phyloP scores from a whole-genome alignment of 2,888 invertebrate genomes.

The Ophion costatus region DNA sequence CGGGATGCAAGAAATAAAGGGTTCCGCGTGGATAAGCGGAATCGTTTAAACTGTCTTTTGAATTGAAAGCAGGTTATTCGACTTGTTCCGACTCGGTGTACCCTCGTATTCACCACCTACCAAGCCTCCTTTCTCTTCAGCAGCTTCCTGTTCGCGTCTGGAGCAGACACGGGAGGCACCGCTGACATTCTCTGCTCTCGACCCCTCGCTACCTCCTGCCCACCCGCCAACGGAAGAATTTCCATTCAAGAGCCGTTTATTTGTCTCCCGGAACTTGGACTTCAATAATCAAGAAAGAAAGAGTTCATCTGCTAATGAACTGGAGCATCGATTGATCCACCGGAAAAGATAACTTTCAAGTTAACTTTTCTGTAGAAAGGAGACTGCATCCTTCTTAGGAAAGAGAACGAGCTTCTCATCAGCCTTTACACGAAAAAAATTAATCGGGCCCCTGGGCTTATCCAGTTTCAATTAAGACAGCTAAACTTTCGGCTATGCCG shows the following conservation, averaged over 20 bases:
- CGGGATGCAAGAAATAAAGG: constrained; percentile 57
- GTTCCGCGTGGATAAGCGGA: constrained; percentile 65
- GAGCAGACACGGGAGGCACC: constrained; percentile 21
- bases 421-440: no score
- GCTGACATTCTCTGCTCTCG: constrained; percentile 15
- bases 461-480: no score
- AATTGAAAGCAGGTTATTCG: constrained; percentile 75
- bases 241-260: not conserved
- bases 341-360: not conserved
- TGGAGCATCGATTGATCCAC: not conserved
- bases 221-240: not conserved
- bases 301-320: not conserved
- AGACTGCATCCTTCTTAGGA: no score
- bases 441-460: no score
- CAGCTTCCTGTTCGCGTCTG: constrained; percentile 37
- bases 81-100: constrained; percentile 55
- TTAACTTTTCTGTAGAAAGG: no score
- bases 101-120: constrained; percentile 42
- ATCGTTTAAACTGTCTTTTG: constrained; percentile 73
- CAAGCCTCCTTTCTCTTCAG: constrained; percentile 9
- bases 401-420: no score
- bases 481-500: not conserved
- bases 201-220: not conserved
- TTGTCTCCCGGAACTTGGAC: not conserved
- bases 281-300: not conserved